Base-by-base conservation (phyloP, 2,888 invertebrate genomes). In the Sesia bembeciformis region DNA sequence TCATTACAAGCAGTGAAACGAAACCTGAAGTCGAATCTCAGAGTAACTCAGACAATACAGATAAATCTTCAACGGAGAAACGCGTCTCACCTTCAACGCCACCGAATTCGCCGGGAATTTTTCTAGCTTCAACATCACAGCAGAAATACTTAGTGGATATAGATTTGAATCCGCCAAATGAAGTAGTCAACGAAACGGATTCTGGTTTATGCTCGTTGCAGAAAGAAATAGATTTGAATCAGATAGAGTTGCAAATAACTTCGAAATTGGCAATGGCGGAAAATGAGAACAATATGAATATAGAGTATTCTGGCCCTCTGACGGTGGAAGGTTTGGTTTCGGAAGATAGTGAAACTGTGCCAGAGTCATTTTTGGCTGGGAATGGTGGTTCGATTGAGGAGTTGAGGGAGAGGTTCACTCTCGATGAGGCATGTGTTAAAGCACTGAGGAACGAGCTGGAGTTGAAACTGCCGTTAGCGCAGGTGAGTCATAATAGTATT, bases 361-460 rank as follows among this genome's bases (percentile, higher is more conserved):
- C 78, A 0, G 86, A 89, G 56, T 71, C 76, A 0, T 78, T 70
- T 60, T 63, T 88, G 55, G 87, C 87, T 0, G 87, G 91, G 57
- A 92, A 91, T 58, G 89, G 90, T 0, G 87, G 90, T 49, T 82
- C 84, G 3, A 74, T 83, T 3, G 90, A 91, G 42, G 87, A 90
- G 59, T 71, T 86, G 51, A 91, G 92, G 59, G 91, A 92, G 38
- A 89, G 91, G 0, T 90, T 92, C 56, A 90, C 90, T 23, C 80
- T 94, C 57, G 93, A 94, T 66, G 94, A 93, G 66, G 94, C 93
- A 67, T 92, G 93, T 62, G 93, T 94, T 65, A 90, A 92, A 46
- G 94, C 94, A 1, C 89, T 94, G 57, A 82, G 94, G 57, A 93
- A 93, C 65, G 94, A 94, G 73, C 75, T 94, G 51, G 88, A 92